These are phyloP conservation scores for Pseudomugil gertrudae DNA, from an alignment of 2,797 vertebrate genomes.

Conservation along the genomic window DNA sequence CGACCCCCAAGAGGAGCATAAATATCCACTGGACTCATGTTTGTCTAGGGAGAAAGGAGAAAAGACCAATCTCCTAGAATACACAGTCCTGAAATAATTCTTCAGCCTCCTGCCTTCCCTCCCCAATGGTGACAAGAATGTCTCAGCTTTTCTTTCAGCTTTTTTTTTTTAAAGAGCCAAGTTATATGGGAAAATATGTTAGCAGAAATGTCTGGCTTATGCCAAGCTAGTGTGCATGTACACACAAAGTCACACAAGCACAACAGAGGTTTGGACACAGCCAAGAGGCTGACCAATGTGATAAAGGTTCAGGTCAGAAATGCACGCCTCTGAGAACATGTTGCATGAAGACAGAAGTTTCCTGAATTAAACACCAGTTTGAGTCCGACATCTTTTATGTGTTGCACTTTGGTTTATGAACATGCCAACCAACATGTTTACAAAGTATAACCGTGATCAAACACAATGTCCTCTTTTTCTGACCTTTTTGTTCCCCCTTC, in stretches of 20 bases:
- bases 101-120: conserved; percentile 65
- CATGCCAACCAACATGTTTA: conserved; percentile 34
- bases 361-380: conserved; percentile 7
- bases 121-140: conserved; percentile 66
- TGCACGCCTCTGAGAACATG: conserved; percentile 50
- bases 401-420: conserved; percentile 12
- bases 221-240: conserved; percentile 32
- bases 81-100: conserved; percentile 82
- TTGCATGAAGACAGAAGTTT: conserved; percentile 12
- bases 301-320: conserved; percentile 54
- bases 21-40: conserved; percentile 80
- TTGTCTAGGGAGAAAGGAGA: conserved; percentile 79
- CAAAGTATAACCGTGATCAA: conserved; percentile 34
- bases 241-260: conserved; percentile 12
- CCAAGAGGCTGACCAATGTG: conserved; percentile 41
- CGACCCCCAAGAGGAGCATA: conserved; percentile 80
- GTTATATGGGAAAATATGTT: conserved; percentile 83
- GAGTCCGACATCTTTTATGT: conserved; percentile 14
- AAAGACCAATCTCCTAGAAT: conserved; percentile 81
- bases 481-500: conserved; percentile 45
- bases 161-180: conserved; percentile 35
- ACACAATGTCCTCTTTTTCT: conserved; percentile 19
- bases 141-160: conserved; percentile 50
- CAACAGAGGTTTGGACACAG: conserved; percentile 32
- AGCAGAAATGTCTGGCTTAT: conserved; percentile 70